Conservation (phyloP, 2,888 invertebrate genomes). For the Chrysolina haemoptera region DNA sequence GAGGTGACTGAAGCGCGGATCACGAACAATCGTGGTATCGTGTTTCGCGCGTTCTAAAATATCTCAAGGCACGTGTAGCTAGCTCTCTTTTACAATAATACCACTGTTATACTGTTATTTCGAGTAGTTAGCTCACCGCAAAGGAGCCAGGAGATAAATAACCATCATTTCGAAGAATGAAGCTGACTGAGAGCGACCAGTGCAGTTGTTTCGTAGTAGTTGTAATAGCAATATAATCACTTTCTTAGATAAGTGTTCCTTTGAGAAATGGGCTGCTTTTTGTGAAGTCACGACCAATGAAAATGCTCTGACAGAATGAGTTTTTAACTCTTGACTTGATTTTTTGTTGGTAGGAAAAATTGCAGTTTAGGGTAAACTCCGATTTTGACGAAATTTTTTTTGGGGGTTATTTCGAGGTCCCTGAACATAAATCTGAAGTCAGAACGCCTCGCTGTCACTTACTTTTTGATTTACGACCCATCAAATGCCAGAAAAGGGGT, state of each 20-base stretch:
- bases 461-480: too few relatives aligned
- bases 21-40: conserved; percentile 64
- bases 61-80: conserved; percentile 62
- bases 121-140: conserved; percentile 49
- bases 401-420: too few relatives aligned
- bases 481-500: too few relatives aligned
- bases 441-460: too few relatives aligned
- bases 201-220: neutral
- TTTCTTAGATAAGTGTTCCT: too few relatives aligned
- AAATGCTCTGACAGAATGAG: too few relatives aligned
- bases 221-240: neutral
- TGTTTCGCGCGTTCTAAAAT: conserved; percentile 62
- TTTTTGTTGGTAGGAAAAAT: too few relatives aligned
- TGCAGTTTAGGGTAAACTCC: too few relatives aligned
- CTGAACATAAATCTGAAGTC: too few relatives aligned
- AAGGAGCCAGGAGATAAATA: conserved; percentile 49
- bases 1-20: conserved; percentile 53
- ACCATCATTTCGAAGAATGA: conserved; percentile 16
- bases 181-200: conserved; percentile 1
- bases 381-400: too few relatives aligned
- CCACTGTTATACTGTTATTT: conserved; percentile 59
- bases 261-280: neutral
- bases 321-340: too few relatives aligned
- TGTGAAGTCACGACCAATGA: neutral
- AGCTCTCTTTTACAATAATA: conserved; percentile 53